These are phyloP conservation scores for Oceanodroma leucorhoa DNA, from an alignment of 2,797 vertebrate species.

Conservation along the genomic window DNA sequence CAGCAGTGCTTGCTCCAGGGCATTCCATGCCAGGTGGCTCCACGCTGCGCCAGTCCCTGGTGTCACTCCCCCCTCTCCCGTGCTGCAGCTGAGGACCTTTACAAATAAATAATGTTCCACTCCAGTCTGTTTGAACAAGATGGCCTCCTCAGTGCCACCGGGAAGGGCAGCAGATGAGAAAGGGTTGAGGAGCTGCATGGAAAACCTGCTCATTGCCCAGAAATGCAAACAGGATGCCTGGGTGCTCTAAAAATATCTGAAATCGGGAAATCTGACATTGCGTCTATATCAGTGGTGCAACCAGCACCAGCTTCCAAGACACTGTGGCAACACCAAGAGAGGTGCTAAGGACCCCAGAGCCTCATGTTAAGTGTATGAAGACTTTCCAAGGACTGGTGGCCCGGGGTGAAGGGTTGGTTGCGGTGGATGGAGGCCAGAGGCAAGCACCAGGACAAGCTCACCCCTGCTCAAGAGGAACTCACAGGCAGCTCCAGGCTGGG, in stretches of 20 bases:
- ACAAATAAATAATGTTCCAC: not conserved
- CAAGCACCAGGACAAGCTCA: not conserved
- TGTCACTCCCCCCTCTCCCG: not conserved
- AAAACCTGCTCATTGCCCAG: not conserved
- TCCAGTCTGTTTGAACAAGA: not conserved
- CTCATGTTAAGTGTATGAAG: fast-evolving
- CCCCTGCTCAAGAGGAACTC: not conserved
- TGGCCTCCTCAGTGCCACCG: fast-evolving
- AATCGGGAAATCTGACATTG: not conserved
- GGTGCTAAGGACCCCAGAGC: not conserved
- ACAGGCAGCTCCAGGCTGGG: not conserved
- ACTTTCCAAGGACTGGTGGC: not conserved
- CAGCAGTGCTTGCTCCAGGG: not conserved
- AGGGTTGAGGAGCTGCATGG: not conserved
- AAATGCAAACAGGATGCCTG: not conserved
- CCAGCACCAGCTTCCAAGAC: not conserved
- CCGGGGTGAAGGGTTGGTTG: not conserved
- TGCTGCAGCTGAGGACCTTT: not conserved
- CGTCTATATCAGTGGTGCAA: not conserved
- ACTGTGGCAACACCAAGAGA: not conserved
- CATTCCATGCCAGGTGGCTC: not conserved
- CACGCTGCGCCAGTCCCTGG: not conserved
- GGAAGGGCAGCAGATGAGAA: not conserved
- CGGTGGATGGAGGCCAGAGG: not conserved
- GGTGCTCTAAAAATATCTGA: not conserved